Evolutionary conservation across 2,888 invertebrate species (phyloP).

Genomic region (Bellardia pandia): DNA sequence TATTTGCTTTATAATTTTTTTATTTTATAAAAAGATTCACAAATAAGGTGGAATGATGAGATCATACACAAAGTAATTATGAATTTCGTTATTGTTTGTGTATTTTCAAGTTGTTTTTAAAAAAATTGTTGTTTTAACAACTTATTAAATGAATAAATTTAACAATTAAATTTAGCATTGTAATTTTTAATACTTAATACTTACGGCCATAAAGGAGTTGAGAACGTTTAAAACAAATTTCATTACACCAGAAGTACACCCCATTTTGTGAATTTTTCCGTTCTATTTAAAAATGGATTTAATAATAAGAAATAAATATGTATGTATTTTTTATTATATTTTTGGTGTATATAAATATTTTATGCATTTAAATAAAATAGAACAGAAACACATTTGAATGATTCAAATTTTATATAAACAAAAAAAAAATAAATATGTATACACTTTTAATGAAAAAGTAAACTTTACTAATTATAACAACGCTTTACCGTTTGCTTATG

Average conservation of each 20-base stretch:
- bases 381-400: constrained; percentile 25
- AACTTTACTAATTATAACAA: not conserved
- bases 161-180: constrained; percentile 11
- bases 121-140: constrained; percentile 25
- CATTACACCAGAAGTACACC: constrained; percentile 78
- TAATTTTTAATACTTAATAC: constrained; percentile 76
- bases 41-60: constrained; percentile 62
- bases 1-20: not conserved
- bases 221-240: constrained; percentile 78
- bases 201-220: constrained; percentile 78
- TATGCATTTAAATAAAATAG: not conserved
- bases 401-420: not conserved
- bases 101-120: constrained; percentile 20
- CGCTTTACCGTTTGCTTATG: constrained; percentile 56
- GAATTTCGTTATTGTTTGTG: not conserved
- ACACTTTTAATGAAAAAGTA: constrained; percentile 9
- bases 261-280: constrained; percentile 75
- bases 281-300: constrained; percentile 38
- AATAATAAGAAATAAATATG: constrained; percentile 1
- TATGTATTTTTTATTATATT: not conserved
- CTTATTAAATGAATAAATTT: constrained; percentile 13
- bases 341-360: not conserved
- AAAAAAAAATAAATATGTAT: not conserved
- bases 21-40: constrained; percentile 55
- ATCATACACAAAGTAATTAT: constrained; percentile 52